A percentile compares a stretch with the other conserved stretches of the same genome.
phyloP scores from a whole-genome alignment of 2,888 invertebrate genomes.

The Ramazzottius varieornatus region DNA sequence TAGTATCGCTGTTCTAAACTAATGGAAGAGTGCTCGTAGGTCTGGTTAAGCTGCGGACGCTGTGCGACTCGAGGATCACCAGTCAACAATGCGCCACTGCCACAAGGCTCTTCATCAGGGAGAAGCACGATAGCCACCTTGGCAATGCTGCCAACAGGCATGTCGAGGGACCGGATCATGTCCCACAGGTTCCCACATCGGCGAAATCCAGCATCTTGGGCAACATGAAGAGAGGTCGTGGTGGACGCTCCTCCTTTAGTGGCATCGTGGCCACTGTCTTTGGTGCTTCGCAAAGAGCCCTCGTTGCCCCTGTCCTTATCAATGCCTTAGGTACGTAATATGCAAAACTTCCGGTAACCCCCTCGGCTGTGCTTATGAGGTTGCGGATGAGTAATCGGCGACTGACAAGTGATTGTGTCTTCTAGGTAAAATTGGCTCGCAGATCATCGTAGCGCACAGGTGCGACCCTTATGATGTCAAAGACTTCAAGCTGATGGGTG shows the following conservation, averaged over 20 bases:
- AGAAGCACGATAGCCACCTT: no score
- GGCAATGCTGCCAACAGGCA: neutral
- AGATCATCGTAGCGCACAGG: slow-evolving; percentile 75
- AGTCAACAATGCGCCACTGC: no score
- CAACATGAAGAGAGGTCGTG: slow-evolving; percentile 18
- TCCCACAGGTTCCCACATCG: neutral
- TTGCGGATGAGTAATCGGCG: no score
- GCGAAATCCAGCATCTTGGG: slow-evolving; percentile 1
- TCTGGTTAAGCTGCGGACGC: no score
- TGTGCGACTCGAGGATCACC: no score
- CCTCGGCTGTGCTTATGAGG: slow-evolving; percentile 18
- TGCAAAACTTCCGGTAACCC: neutral
- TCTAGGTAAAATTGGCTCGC: slow-evolving; percentile 22
- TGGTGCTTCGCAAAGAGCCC: slow-evolving; percentile 62
- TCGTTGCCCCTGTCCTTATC: slow-evolving; percentile 61
- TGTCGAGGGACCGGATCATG: neutral
- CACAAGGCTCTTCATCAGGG: no score
- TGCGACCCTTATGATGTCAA: slow-evolving; percentile 52
- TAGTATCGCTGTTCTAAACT: no score
- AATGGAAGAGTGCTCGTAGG: no score
- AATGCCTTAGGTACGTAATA: slow-evolving; percentile 47
- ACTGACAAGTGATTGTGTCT: no score
- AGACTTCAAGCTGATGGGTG: slow-evolving; percentile 57
- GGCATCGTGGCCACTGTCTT: slow-evolving; percentile 95
- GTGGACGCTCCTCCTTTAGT: slow-evolving; percentile 76